Conservation (phyloP, 2,888 invertebrate genomes). For the Eupithecia dodoneata region DNA sequence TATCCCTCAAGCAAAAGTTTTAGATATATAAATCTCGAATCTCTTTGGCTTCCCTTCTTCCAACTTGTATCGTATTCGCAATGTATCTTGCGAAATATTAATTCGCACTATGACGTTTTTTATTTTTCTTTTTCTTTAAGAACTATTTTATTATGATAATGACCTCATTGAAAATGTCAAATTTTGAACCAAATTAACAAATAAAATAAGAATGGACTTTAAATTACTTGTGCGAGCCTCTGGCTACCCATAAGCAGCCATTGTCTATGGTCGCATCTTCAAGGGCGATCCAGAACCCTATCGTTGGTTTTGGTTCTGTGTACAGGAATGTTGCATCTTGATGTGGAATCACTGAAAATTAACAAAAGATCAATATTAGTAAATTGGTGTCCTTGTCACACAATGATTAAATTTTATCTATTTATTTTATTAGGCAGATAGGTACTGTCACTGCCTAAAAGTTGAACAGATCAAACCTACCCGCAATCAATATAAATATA, state of each 20-base stretch:
- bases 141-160: not conserved
- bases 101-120: no score
- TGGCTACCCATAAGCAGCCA: conserved; percentile 96
- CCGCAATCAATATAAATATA: no score
- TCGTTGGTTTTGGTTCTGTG: conserved; percentile 91
- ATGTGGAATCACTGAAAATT: conserved; percentile 86
- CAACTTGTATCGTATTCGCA: no score
- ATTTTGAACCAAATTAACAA: not conserved
- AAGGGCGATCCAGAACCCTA: conserved; percentile 98
- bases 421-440: no score
- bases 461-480: no score
- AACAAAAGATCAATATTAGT: not conserved
- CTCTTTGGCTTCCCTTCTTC: no score
- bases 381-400: not conserved
- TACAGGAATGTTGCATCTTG: conserved; percentile 95
- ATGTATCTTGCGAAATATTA: no score
- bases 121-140: no score
- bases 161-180: not conserved
- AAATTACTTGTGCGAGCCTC: conserved; percentile 92
- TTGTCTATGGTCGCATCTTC: conserved; percentile 97
- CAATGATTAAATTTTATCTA: no score
- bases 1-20: no score
- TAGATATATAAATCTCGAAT: no score
- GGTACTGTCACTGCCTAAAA: no score
- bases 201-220: not conserved